These are phyloP conservation scores for Chascanopsetta lugubris DNA, from an alignment of 2,113 vertebrate species.

Conservation along the genomic window DNA sequence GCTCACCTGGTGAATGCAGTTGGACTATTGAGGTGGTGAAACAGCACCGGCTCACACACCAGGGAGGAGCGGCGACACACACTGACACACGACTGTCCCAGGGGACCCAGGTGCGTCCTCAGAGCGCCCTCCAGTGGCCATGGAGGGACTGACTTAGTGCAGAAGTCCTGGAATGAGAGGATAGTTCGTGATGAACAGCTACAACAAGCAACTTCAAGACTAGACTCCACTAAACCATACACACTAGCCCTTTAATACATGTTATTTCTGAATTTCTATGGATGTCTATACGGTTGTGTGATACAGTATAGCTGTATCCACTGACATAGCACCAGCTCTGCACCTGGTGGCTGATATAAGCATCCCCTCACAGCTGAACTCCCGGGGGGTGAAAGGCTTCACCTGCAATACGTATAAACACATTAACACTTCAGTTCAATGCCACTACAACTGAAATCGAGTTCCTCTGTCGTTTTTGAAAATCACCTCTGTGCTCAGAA, in stretches of 20 bases:
- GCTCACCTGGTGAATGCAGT: slow-evolving; percentile 69
- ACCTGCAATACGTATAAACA: slow-evolving; percentile 65
- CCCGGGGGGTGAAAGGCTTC: slow-evolving; percentile 73
- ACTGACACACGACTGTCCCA: slow-evolving; percentile 71
- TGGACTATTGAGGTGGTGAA: slow-evolving; percentile 74
- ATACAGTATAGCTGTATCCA: too few species aligned
- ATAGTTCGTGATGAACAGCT: too few species aligned
- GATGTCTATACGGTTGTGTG: too few species aligned
- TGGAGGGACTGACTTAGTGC: slow-evolving; percentile 56
- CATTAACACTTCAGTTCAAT: neutral
- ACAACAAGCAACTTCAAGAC: too few species aligned
- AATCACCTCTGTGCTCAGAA: slow-evolving; percentile 67
- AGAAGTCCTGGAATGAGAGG: slow-evolving; percentile 78
- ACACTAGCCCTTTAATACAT: too few species aligned
- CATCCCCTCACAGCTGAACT: slow-evolving; percentile 78
- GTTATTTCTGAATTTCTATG: too few species aligned
- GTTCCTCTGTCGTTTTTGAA: neutral
- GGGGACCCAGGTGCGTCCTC: slow-evolving; percentile 61
- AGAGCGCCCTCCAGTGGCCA: slow-evolving; percentile 72
- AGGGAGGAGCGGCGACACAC: slow-evolving; percentile 69
- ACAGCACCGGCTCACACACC: slow-evolving; percentile 74
- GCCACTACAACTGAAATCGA: neutral
- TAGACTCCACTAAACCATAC: too few species aligned
- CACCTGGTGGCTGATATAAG: slow-evolving; percentile 79
- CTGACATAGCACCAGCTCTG: too few species aligned